Conservation (phyloP, 1,140 invertebrate genomes). For the Stenopsyche tienmushanensis region DNA sequence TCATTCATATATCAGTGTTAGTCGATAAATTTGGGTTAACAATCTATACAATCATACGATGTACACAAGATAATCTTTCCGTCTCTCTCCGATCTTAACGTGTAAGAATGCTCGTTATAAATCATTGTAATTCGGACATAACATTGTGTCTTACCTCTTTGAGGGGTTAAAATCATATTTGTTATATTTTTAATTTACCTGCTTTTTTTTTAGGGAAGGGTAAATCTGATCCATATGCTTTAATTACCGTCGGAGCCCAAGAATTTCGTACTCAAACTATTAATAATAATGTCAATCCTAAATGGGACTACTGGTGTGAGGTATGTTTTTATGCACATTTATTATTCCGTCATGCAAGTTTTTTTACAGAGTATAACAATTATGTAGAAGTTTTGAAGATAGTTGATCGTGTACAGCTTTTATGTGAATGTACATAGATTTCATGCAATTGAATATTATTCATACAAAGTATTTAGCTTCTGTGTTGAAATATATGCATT, state of each 20-base stretch:
- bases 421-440: not conserved
- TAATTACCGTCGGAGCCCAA: conserved; percentile 84
- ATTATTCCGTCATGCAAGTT: not conserved
- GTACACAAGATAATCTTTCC: too few relatives aligned
- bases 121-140: too few relatives aligned
- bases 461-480: not conserved
- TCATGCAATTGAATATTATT: not conserved
- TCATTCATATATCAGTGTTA: too few relatives aligned
- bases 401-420: not conserved
- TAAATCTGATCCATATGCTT: conserved; percentile 93
- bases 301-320: conserved; percentile 94
- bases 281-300: conserved; percentile 88
- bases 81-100: too few relatives aligned
- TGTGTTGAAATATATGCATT: not conserved
- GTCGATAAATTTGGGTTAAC: too few relatives aligned
- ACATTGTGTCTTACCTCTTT: too few relatives aligned
- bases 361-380: not conserved
- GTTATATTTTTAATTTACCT: too few relatives aligned
- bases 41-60: too few relatives aligned
- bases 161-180: too few relatives aligned
- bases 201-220: conserved; percentile 66
- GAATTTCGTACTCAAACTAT: conserved; percentile 87
- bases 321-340: conserved; percentile 63
- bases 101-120: too few relatives aligned
- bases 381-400: not conserved